phyloP scores from a whole-genome alignment of 2,113 vertebrate species.

The Tricholaema leucomelas region DNA sequence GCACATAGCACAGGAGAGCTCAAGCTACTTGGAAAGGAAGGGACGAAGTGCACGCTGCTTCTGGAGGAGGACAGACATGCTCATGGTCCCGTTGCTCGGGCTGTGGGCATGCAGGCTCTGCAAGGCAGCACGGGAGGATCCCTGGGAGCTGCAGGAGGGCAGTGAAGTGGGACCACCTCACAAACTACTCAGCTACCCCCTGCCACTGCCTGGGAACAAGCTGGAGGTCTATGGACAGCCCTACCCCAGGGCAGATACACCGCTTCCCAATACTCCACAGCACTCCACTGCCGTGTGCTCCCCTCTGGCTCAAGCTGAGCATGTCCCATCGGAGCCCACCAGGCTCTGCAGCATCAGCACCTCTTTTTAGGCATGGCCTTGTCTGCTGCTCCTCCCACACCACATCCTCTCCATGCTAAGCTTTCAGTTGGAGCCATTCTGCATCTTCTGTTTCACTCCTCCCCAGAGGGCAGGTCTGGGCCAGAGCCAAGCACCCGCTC shows the following conservation, averaged over 20 bases:
- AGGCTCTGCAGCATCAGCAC: neutral
- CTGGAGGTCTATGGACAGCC: neutral
- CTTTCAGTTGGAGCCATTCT: conserved; percentile 16
- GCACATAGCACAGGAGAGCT: neutral
- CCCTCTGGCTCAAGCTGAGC: neutral
- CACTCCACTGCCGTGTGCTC: rapidly evolving
- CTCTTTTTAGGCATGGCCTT: neutral
- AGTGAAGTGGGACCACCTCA: neutral
- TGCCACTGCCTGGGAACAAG: neutral
- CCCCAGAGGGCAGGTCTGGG: neutral
- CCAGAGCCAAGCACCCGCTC: neutral
- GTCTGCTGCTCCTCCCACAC: conserved; percentile 2
- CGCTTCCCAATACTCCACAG: neutral
- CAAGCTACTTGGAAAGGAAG: neutral
- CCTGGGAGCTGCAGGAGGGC: neutral
- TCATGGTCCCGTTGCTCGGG: rapidly evolving
- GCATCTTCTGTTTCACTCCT: neutral
- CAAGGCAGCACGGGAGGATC: neutral
- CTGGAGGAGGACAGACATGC: neutral
- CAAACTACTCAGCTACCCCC: neutral
- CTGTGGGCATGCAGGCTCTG: neutral
- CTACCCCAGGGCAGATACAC: neutral
- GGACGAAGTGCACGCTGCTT: rapidly evolving
- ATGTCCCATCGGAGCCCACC: neutral
- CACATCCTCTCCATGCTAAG: neutral